These are phyloP conservation scores for Tenthredo distinguenda DNA, from an alignment of 2,888 invertebrate species.

Conservation along the genomic window DNA sequence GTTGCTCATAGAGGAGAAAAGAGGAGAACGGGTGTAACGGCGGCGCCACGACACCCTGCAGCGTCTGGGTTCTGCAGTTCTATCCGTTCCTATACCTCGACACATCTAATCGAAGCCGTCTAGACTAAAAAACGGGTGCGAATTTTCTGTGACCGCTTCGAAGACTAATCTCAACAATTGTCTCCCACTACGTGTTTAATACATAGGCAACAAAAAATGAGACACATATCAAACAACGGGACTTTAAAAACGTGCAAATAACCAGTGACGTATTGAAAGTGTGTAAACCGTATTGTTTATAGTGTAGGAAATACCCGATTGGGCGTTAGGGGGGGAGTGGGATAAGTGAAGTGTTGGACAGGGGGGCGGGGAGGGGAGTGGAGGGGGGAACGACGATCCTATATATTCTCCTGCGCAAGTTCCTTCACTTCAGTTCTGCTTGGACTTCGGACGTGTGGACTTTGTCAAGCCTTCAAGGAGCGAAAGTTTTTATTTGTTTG, in stretches of 20 bases:
- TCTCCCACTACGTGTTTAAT: not conserved
- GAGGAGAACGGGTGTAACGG: not conserved
- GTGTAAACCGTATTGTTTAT: conserved; percentile 1
- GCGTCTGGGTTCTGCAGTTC: conserved; percentile 32
- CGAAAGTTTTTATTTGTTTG: conserved; percentile 76
- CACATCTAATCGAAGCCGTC: not conserved
- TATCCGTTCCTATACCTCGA: conserved; percentile 6
- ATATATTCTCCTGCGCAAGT: conserved; percentile 70
- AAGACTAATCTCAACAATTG: not conserved
- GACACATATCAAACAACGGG: conserved; percentile 32
- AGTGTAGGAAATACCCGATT: conserved; percentile 31
- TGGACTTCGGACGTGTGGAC: conserved; percentile 73
- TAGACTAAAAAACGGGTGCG: conserved; percentile 9
- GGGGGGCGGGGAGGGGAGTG: conserved; percentile 16
- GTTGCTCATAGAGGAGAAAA: not conserved
- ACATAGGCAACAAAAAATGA: conserved; percentile 11
- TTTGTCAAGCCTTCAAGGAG: conserved; percentile 66
- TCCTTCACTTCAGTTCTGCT: conserved; percentile 71
- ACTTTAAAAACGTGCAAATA: conserved; percentile 38
- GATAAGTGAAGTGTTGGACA: not conserved
- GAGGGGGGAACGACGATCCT: conserved; percentile 21
- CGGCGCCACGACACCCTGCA: conserved; percentile 48
- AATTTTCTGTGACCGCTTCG: not conserved
- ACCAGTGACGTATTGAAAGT: conserved; percentile 39
- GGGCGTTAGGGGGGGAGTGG: not conserved